Conservation (phyloP, 1,140 invertebrate species). For the Anastrepha ludens region DNA sequence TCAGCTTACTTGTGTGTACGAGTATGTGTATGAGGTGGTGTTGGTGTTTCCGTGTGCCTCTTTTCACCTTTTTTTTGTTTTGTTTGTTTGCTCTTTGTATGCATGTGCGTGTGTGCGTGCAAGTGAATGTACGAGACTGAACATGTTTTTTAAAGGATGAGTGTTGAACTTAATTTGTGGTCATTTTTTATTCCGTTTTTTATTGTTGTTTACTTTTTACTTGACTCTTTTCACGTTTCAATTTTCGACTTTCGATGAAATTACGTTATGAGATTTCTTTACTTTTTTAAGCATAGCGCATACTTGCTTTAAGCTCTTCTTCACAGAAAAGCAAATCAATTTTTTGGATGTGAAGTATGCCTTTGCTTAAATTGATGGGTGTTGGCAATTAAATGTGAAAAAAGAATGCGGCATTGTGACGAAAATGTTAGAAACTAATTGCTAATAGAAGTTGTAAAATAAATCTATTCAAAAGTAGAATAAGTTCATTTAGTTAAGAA, state of each 20-base stretch:
- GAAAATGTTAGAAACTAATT: too few species aligned
- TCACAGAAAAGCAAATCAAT: neutral
- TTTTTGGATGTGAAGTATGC: neutral
- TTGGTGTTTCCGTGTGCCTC: slow-evolving; percentile 53
- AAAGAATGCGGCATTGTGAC: neutral
- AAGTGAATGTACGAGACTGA: neutral
- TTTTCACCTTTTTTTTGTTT: slow-evolving; percentile 44
- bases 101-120: neutral
- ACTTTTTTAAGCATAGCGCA: slow-evolving; percentile 59
- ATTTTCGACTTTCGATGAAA: slow-evolving; percentile 70
- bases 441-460: neutral
- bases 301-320: neutral
- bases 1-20: slow-evolving; percentile 44
- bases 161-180: slow-evolving; percentile 21
- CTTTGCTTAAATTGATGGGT: neutral
- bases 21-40: neutral
- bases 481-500: neutral
- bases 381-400: neutral
- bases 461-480: slow-evolving; percentile 7
- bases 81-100: slow-evolving; percentile 6
- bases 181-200: neutral
- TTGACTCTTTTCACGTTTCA: neutral
- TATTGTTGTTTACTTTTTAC: slow-evolving; percentile 56
- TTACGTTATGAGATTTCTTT: slow-evolving; percentile 74
- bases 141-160: slow-evolving; percentile 17